Evolutionary conservation across 2,888 invertebrate species (phyloP).

Genomic region (Thecophora atra): DNA sequence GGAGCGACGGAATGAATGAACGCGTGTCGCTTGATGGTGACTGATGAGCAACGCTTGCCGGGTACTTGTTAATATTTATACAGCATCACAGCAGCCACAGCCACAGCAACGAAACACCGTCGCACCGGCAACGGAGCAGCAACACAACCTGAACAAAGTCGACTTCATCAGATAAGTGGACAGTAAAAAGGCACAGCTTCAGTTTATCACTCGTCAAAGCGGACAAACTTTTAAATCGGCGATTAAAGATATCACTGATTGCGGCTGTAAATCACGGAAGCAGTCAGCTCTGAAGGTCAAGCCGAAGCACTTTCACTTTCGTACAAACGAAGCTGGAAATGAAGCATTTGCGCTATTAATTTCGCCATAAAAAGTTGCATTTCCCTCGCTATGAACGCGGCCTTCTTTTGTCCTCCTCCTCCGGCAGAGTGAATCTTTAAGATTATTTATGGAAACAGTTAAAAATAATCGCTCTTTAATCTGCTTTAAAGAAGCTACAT

Average conservation of each 20-base stretch:
- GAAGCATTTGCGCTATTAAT: no score
- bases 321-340: no score
- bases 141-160: neutral
- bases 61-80: neutral
- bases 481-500: no score
- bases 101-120: neutral
- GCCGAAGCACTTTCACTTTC: neutral
- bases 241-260: neutral
- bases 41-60: neutral
- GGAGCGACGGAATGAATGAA: neutral
- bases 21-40: slow-evolving; percentile 1
- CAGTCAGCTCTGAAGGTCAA: neutral
- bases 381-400: no score
- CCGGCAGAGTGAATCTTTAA: no score
- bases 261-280: neutral
- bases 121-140: neutral
- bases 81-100: neutral
- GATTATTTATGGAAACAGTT: no score
- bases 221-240: neutral
- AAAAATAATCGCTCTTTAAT: no score
- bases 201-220: neutral
- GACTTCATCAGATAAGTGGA: neutral
- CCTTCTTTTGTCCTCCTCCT: no score
- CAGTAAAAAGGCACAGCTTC: neutral
- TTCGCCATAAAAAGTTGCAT: no score